These are phyloP conservation scores for Percina caprodes DNA, from an alignment of 2,113 vertebrate genomes.

Conservation along the genomic window DNA sequence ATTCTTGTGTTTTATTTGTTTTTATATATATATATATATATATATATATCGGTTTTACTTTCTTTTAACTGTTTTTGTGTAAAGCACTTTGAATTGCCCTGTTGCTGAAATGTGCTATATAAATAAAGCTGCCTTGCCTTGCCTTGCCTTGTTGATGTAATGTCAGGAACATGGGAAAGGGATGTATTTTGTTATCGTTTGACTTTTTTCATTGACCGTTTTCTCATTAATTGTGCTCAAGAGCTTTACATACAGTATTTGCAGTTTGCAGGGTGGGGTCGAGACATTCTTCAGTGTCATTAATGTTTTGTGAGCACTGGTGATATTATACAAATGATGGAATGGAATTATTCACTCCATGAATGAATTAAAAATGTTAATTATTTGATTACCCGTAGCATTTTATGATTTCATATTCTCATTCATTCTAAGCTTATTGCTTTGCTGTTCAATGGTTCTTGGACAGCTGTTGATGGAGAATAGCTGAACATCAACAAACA, in stretches of 20 bases:
- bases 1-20: no score
- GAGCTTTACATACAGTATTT: background rate
- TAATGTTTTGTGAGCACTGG: background rate
- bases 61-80: no score
- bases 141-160: constrained; percentile 7
- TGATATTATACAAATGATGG: background rate
- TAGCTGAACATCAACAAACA: constrained; percentile 50
- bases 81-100: no score
- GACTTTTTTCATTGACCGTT: background rate
- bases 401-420: background rate
- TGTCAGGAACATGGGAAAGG: background rate
- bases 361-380: background rate
- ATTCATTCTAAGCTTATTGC: background rate
- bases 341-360: background rate
- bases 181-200: background rate
- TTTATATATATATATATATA: no score
- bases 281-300: background rate
- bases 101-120: no score
- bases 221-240: background rate
- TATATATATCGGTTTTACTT: no score
- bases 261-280: background rate
- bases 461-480: constrained; percentile 13
- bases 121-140: no score
- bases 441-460: background rate
- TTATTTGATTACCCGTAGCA: background rate